Conservation (phyloP, 1,140 invertebrate genomes). For the Heliconius congener region DNA sequence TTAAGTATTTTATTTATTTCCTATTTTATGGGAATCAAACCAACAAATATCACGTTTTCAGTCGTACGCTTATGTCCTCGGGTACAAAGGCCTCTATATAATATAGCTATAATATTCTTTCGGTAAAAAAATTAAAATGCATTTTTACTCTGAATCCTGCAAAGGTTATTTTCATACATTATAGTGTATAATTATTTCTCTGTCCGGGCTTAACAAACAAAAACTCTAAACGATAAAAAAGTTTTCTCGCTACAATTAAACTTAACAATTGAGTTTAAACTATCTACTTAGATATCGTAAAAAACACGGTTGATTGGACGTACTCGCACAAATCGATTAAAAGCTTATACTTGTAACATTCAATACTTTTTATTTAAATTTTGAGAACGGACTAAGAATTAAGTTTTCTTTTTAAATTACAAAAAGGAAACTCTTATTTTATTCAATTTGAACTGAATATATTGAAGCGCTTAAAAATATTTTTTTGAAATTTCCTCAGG, state of each 20-base stretch:
- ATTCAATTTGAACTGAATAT: neutral
- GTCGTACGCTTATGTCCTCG: no score
- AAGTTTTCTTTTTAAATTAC: neutral
- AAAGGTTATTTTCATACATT: no score
- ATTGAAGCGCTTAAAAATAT: no score
- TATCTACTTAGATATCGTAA: neutral
- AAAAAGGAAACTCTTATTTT: neutral
- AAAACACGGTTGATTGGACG: neutral
- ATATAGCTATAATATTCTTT: no score
- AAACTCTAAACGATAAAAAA: neutral
- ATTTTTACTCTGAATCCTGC: no score
- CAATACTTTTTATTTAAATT: neutral
- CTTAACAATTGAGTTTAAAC: neutral
- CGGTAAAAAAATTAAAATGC: no score
- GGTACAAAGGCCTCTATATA: no score
- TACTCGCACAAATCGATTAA: neutral
- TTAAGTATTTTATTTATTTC: no score
- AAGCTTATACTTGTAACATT: neutral
- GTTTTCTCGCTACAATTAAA: neutral
- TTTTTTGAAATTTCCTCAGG: no score
- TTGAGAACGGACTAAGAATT: neutral
- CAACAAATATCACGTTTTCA: no score
- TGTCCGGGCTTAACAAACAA: neutral
- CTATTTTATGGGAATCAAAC: no score
- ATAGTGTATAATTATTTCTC: neutral